Conservation (phyloP, 2,888 invertebrate genomes). For the Agrochola lota region DNA sequence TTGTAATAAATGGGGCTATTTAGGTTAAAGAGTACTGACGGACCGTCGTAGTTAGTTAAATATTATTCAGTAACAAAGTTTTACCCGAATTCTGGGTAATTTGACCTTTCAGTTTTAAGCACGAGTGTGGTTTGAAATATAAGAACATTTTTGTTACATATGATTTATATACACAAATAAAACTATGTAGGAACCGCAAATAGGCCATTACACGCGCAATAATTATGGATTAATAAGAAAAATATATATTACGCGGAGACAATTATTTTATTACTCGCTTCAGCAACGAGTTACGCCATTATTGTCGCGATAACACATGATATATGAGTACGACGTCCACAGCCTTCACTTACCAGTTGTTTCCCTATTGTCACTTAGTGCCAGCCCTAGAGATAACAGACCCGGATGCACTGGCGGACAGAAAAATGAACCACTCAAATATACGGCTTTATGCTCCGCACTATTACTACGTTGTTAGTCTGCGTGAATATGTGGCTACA, state of each 20-base stretch:
- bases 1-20: conserved; percentile 24
- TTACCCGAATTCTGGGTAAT: conserved; percentile 2
- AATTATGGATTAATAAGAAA: conserved; percentile 2
- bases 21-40: conserved; percentile 7
- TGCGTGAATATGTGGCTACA: conserved; percentile 17
- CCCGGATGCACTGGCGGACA: conserved; percentile 63
- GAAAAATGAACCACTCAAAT: conserved; percentile 64
- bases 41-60: conserved; percentile 23
- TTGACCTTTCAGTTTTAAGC: neutral
- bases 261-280: conserved; percentile 8
- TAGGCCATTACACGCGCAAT: conserved; percentile 9
- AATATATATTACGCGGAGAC: neutral
- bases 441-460: conserved; percentile 51
- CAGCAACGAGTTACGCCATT: conserved; percentile 12
- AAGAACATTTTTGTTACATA: neutral
- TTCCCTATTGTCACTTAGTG: conserved; percentile 24
- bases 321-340: neutral
- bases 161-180: conserved; percentile 17
- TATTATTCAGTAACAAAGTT: conserved; percentile 34
- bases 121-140: conserved; percentile 7
- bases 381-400: conserved; percentile 60
- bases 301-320: conserved; percentile 14
- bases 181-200: conserved; percentile 1
- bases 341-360: neutral
- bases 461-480: conserved; percentile 50